Base-by-base conservation (phyloP, 2,888 invertebrate genomes). In the Macaria liturata region DNA sequence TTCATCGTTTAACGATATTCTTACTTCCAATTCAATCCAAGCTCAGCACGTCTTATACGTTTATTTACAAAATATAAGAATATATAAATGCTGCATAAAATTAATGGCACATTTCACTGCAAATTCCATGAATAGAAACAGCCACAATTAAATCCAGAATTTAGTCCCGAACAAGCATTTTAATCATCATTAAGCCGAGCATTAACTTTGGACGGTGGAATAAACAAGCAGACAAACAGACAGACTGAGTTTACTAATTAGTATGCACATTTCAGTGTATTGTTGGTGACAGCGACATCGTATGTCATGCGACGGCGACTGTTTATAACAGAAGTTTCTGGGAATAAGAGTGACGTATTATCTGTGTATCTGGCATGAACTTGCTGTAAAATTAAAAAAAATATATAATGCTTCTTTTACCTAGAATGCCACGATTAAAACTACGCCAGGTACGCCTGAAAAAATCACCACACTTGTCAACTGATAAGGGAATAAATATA, bases 121-220 rank as follows among this genome's bases (percentile, higher is more conserved):
- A 32, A 46, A 55, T 52, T 43, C 49, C 49, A 60, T 56, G 59
- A 60, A 60, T 60, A 60, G 59, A 56, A 60, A 60, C 49, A 9
- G 46, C 37, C 40, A 31, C 49, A 54, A 48, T 59, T 60, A 52
- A 52, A 60, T 52, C 49, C 61, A 50, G 57, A 34, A 54, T 54
- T 57, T 57, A 55, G 55, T 56, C 43, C 34, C 54, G 54, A 61
- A 58, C 58, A 57, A 58, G 52, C 54, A 52, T 51, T 59, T 60
- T 60, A 55, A 60, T 60, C 59, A 60, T 56, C 55, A 60, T 60
- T 60, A 60, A 60, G 59, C 59, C 9, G 49, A 49, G 49, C 55
- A 60, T 60, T 60, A 60, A 55, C 52, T 60, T 46, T 49, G 52
- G 30, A 42, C 37, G 54, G 47, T 32, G 34, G 48, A 31, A 60